Evolutionary conservation across 2,113 vertebrate species (phyloP), one percentile per base, ranked within the genome.

Genomic region (Myrmophylax atrothorax): DNA sequence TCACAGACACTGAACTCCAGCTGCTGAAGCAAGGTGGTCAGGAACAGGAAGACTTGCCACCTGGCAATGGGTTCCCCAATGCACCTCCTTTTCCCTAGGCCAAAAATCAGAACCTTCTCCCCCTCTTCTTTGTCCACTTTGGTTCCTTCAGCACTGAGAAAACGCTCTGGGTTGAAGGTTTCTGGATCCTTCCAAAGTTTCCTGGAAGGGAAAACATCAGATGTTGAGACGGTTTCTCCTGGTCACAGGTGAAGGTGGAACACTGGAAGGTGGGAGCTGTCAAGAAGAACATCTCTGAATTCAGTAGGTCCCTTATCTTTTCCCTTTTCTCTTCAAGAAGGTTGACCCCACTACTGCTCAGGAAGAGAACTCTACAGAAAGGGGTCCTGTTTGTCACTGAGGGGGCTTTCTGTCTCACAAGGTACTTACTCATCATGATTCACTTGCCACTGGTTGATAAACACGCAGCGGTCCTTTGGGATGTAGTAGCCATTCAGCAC

Each of bases 391-490:
- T 2, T n/a, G n/a, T 29, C 4, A 3, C 47, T 5, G 3, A n/a
- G 77, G 40, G 53, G 18, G 58, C 14, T 69, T 72, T 60, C 49
- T 79, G 50, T 75, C 64, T 46, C 55, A 12, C 25, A 14, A 50
- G 66, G 40, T 84, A 99, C 99, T 98, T 92, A 99, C 99, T 97
- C 88, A 2, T 99, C 98, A 0, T 98, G 99, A 95, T 99, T 99
- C 91, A 98, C 97, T 67, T 99, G 99, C 98, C 99, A 99, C 97
- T 99, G 99, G 95, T 99, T 99, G 92, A 99, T 55, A 80, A 99
- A 99, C 87, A 99, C 96, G 6, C 98, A 99, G 15, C 96, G 80
- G 81, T 98, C 98, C 97, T 99, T 99, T 10, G 99, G 99, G 86
- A 99, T 98, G 93, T 98, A 98, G 97, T 97, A 99, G 62, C 98